Evolutionary conservation across 2,797 vertebrate genomes (phyloP), one percentile per base, ranked within the genome.

Genomic region (Gallinago solitaria): DNA sequence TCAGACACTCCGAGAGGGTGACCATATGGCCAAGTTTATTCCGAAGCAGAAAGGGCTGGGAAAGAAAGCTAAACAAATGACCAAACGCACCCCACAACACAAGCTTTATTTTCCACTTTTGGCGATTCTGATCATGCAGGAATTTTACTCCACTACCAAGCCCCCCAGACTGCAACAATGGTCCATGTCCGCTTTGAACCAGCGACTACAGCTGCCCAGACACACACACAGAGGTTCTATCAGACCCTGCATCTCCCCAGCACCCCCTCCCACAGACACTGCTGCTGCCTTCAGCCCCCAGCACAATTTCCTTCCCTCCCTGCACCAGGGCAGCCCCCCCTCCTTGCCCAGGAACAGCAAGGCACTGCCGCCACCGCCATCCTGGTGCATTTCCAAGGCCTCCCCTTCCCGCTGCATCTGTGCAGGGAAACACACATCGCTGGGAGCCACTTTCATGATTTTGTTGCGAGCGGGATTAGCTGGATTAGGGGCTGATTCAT

Each of bases 401-500:
- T 54, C 74, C 69, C 86, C 94, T 97, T 96, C 95, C 83, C 92
- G 83, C 92, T 60, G 96, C 96, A 96, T 97, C 97, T 90, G 96
- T 84, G 97, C 93, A 79, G 96, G 96, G 97, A 97, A 97, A 97
- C 86, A 71, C 84, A 85, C 93, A 80, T 97, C 98, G 94, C 96
- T 95, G 95, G 97, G 98, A 98, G 97, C 97, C 97, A 98, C 98
- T 98, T 98, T 97, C 98, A 97, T 96, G 97, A 98, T 98, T 98
- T 98, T 98, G 98, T 98, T 97, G 98, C 96, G 96, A 98, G 98
- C 97, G 96, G 99, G 99, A 99, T 99, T 99, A 99, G 98, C 98
- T 99, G 99, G 99, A 99, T 99, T 99, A 99, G 98, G 98, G 97
- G 95, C 97, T 95, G 97, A 98, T 98, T 98, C 98, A 98, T 98